A percentile compares a stretch with the other conserved stretches of the same genome.
Evolutionary conservation across 2,797 vertebrate species (phyloP).

Genomic region (Apodemus agrarius): DNA sequence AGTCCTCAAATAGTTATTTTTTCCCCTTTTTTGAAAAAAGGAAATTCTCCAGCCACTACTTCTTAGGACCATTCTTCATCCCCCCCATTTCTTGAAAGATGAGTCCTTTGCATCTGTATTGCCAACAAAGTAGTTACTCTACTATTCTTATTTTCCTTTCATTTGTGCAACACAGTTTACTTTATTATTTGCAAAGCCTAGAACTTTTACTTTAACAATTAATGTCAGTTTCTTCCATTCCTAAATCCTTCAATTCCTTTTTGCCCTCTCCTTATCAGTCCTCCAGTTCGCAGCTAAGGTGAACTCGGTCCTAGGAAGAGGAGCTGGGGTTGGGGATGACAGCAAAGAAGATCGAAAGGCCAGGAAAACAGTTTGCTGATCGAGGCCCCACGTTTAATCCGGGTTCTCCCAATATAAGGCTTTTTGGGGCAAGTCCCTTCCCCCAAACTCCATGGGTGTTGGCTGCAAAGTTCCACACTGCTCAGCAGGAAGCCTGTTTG

Average conservation of each 20-base stretch:
- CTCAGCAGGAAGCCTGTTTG: too few relatives aligned
- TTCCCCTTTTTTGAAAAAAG: not conserved
- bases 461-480: too few relatives aligned
- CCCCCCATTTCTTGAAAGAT: not conserved
- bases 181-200: not conserved
- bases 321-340: too few relatives aligned
- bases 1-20: too few relatives aligned
- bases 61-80: not conserved
- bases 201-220: not conserved
- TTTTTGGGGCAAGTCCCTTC: too few relatives aligned
- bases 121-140: not conserved
- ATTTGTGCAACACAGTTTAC: not conserved
- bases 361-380: too few relatives aligned
- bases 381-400: too few relatives aligned
- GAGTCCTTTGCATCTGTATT: not conserved
- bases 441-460: too few relatives aligned
- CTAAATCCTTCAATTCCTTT: not conserved
- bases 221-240: not conserved
- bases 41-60: not conserved
- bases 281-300: not conserved
- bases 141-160: not conserved
- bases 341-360: too few relatives aligned
- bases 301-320: too few relatives aligned
- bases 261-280: not conserved
- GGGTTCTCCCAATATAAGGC: too few relatives aligned